phyloP scores from a whole-genome alignment of 2,888 invertebrate species.

The Mechanitis mazaeus region DNA sequence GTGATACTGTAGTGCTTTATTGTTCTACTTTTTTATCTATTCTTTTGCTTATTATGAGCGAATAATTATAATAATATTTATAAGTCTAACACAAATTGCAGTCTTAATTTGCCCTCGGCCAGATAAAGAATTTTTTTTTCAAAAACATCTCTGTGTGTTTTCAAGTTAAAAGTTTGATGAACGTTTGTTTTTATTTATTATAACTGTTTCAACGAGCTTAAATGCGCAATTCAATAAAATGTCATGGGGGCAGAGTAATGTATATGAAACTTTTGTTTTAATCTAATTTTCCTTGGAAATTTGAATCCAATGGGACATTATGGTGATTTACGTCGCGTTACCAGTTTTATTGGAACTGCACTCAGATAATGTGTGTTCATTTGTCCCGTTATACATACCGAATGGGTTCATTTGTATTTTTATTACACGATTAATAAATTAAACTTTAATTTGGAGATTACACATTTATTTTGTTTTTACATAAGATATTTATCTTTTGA shows the following conservation, averaged over 20 bases:
- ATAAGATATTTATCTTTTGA: background rate
- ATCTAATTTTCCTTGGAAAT: slow-evolving; percentile 15
- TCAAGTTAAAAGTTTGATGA: slow-evolving; percentile 33
- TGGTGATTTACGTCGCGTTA: slow-evolving; percentile 19
- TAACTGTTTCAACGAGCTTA: slow-evolving; percentile 41
- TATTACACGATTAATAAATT: slow-evolving; percentile 12
- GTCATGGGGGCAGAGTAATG: slow-evolving; percentile 19
- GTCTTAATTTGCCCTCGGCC: slow-evolving; percentile 9
- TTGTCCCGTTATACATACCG: slow-evolving; percentile 19
- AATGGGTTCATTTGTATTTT: slow-evolving; percentile 25
- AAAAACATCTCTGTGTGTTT: slow-evolving; percentile 17
- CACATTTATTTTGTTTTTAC: background rate
- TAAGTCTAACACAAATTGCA: too few relatives aligned
- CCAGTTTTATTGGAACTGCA: slow-evolving; percentile 14
- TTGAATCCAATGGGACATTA: slow-evolving; percentile 15
- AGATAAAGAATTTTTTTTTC: background rate
- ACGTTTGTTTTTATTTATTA: slow-evolving; percentile 40
- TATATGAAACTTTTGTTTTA: slow-evolving; percentile 10
- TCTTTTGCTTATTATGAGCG: too few relatives aligned
- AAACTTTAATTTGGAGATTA: slow-evolving; percentile 1
- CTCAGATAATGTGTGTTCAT: slow-evolving; percentile 20
- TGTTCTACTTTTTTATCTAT: too few relatives aligned
- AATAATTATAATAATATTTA: too few relatives aligned
- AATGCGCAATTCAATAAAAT: slow-evolving; percentile 41
- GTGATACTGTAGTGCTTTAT: too few relatives aligned